These are phyloP conservation scores for Pelmatolapia mariae DNA, from an alignment of 2,113 vertebrate species.

Conservation along the genomic window DNA sequence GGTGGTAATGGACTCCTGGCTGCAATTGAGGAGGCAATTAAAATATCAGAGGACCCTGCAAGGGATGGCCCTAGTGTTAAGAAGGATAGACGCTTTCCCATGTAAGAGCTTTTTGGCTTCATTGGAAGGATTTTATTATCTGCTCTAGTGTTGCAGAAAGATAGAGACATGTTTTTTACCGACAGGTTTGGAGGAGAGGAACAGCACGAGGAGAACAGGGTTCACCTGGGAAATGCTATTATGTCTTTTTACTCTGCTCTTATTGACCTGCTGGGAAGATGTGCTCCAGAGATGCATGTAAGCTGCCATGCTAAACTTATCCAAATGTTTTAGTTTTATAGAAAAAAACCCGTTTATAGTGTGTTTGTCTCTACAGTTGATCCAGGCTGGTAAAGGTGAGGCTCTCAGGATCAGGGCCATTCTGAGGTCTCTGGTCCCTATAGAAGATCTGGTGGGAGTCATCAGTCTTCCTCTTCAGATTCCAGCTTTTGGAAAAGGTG, in stretches of 20 bases:
- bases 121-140: background rate
- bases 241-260: constrained; percentile 94
- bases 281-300: constrained; percentile 93
- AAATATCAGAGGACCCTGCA: constrained; percentile 90
- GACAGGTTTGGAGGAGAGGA: constrained; percentile 85
- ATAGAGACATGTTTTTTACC: background rate
- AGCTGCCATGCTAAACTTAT: constrained; percentile 20
- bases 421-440: constrained; percentile 86
- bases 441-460: constrained; percentile 90
- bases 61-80: constrained; percentile 86
- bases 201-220: constrained; percentile 85
- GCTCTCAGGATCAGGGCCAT: constrained; percentile 90
- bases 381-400: constrained; percentile 90
- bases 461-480: constrained; percentile 90
- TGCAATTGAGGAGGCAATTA: constrained; percentile 89
- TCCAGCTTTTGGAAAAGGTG: constrained; percentile 89
- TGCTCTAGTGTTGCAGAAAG: background rate
- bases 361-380: constrained; percentile 69
- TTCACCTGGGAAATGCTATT: constrained; percentile 89
- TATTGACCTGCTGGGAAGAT: constrained; percentile 89
- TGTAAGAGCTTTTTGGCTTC: constrained; percentile 45
- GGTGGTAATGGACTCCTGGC: constrained; percentile 86
- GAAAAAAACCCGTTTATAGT: background rate
- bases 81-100: constrained; percentile 83
- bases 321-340: background rate